Evolutionary conservation across 1,140 invertebrate genomes (phyloP).

Genomic region (Neodiprion fabricii): DNA sequence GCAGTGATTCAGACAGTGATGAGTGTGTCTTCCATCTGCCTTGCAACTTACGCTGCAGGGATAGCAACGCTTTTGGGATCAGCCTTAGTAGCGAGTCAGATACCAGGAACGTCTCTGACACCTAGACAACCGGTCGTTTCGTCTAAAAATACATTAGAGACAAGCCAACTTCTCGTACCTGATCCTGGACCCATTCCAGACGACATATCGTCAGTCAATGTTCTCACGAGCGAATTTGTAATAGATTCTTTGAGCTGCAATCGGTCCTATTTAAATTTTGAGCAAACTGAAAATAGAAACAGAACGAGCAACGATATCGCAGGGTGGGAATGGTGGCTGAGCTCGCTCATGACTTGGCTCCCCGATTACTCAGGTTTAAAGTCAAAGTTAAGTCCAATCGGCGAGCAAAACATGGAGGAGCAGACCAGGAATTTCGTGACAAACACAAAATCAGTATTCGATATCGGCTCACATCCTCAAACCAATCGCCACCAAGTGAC

Average conservation of each 20-base stretch:
- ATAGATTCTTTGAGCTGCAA: background rate
- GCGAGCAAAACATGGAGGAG: background rate
- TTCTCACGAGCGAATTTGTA: background rate
- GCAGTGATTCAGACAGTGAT: constrained; percentile 65
- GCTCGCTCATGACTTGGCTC: constrained; percentile 59
- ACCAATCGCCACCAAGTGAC: constrained; percentile 26
- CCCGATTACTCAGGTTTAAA: constrained; percentile 43
- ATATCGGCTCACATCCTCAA: background rate
- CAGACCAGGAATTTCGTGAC: background rate
- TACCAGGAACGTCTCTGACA: constrained; percentile 59
- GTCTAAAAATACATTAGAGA: background rate
- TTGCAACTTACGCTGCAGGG: constrained; percentile 75
- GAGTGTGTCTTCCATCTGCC: constrained; percentile 70
- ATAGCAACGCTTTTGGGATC: constrained; percentile 76
- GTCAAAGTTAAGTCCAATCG: constrained; percentile 6
- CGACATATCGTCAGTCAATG: background rate
- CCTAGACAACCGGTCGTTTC: background rate
- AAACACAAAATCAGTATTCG: background rate
- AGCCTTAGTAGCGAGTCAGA: constrained; percentile 68
- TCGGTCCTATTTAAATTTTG: constrained; percentile 12
- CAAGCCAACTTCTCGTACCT: background rate
- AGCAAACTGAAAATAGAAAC: constrained; percentile 25
- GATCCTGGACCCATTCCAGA: background rate
- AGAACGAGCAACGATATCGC: constrained; percentile 16
- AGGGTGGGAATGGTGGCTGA: constrained; percentile 60